Evolutionary conservation across 1,140 invertebrate species (phyloP), one percentile per base, ranked within the genome.

Genomic region (Anadara kagoshimensis): DNA sequence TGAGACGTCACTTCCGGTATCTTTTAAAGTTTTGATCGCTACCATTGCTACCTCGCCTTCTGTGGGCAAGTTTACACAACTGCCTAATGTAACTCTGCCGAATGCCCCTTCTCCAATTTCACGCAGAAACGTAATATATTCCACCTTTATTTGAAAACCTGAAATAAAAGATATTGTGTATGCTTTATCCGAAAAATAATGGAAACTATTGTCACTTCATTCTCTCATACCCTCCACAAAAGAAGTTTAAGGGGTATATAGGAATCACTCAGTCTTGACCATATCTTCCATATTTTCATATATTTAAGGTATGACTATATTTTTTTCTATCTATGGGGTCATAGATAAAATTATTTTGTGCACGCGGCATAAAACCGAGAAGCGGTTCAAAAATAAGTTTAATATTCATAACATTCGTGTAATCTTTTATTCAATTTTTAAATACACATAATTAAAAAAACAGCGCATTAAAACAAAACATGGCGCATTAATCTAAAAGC

Each of bases 21-120:
- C 84, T 75, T 91, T 90, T 0, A 99, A 90, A 93, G 98, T 98
- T 91, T 99, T 99, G 0, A 99, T 96, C 18, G 97, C 97, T 24
- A 98, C 96, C 85, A 97, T 91, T 0, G 96, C 96, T 75, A 96
- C 95, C 79, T 98, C 96, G 89, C 97, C 95, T 36, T 93, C 94
- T 7, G 66, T 68, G 0, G 72, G 78, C 29, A 90, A 68, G 61
- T 85, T 81, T 41, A 87, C 79, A 41, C 89, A 89, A 1, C 80
- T 85, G 1, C 89, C 90, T 1, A 91, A 84, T 73, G 85, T 91
- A 1, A 91, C 90, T 56, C 89, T 76, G n/a, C 90, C 90, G 69
- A 91, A 91, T 0, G 90, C 90, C 8, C 90, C 90, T 77, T 91
- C 90, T 14, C 90, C 90, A 0, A 91, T 76, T 53, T 84, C 82